A percentile compares a stretch with the other conserved stretches of the same genome.
Conservation (phyloP, 1,140 invertebrate genomes). For the Antheraea pernyi region DNA sequence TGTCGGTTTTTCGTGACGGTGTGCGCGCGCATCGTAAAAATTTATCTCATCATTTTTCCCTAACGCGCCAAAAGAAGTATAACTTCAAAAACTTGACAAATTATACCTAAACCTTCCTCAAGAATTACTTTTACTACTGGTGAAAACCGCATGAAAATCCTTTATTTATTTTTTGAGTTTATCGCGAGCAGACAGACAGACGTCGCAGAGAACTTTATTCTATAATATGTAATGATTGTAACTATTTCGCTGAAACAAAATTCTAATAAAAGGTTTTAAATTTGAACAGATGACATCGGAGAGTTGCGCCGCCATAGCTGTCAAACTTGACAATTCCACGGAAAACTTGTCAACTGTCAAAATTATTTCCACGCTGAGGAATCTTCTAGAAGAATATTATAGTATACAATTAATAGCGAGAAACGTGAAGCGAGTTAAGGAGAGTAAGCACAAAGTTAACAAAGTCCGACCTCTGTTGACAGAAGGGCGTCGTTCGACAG, state of each 20-base stretch:
- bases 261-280: neutral
- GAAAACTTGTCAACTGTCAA: conserved; percentile 17
- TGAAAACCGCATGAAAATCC: too few relatives aligned
- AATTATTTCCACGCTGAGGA: conserved; percentile 28
- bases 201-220: too few relatives aligned
- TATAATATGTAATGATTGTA: too few relatives aligned
- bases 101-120: too few relatives aligned
- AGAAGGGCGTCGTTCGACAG: conserved; percentile 19
- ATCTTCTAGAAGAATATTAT: conserved; percentile 38
- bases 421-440: conserved; percentile 29
- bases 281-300: conserved; percentile 33
- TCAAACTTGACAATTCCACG: conserved; percentile 36
- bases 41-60: too few relatives aligned
- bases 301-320: conserved; percentile 32
- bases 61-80: too few relatives aligned
- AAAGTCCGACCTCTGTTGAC: conserved; percentile 24
- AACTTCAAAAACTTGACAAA: too few relatives aligned
- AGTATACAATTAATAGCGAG: conserved; percentile 29
- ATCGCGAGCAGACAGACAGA: too few relatives aligned
- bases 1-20: too few relatives aligned
- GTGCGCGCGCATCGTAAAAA: too few relatives aligned
- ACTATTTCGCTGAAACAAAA: neutral
- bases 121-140: too few relatives aligned
- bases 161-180: too few relatives aligned
- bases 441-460: conserved; percentile 23